Evolutionary conservation across 1,140 invertebrate genomes (phyloP).

Genomic region (Neomicropteryx cornuta): DNA sequence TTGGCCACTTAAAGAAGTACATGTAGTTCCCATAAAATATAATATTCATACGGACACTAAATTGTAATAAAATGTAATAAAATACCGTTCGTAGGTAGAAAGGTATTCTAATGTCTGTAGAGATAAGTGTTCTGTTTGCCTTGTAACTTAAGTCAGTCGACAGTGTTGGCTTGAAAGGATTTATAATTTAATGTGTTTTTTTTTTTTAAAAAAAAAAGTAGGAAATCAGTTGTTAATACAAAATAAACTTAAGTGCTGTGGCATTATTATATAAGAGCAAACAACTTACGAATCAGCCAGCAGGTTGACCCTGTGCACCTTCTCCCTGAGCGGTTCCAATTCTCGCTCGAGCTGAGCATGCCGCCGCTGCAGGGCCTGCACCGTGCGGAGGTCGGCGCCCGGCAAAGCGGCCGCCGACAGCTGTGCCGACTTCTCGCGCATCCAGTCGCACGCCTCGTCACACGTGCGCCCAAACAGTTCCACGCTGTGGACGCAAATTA

Average conservation of each 20-base stretch:
- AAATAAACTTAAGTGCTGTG: too few species aligned
- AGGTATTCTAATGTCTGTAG: neutral
- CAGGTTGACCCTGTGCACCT: slow-evolving; percentile 70
- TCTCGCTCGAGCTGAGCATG: slow-evolving; percentile 87
- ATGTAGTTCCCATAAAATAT: too few species aligned
- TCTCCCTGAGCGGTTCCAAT: slow-evolving; percentile 81
- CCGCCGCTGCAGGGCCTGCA: slow-evolving; percentile 77
- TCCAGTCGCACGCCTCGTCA: slow-evolving; percentile 89
- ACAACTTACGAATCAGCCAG: slow-evolving; percentile 67
- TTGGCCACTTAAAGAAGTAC: too few species aligned
- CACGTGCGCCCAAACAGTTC: slow-evolving; percentile 90
- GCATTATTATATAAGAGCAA: too few species aligned
- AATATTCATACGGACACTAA: too few species aligned
- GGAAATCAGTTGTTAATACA: neutral
- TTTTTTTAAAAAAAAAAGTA: slow-evolving; percentile 1
- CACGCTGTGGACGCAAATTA: slow-evolving; percentile 59
- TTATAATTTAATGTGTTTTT: neutral
- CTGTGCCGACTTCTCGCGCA: slow-evolving; percentile 84
- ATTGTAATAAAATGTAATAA: too few species aligned
- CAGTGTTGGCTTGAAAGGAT: neutral
- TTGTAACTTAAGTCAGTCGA: neutral
- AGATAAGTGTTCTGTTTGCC: neutral
- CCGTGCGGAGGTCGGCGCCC: slow-evolving; percentile 79
- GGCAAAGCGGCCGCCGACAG: slow-evolving; percentile 66
- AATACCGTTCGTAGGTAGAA: too few species aligned